These are phyloP conservation scores for Parnassius mnemosyne DNA, from an alignment of 2,888 invertebrate genomes.

Conservation along the genomic window DNA sequence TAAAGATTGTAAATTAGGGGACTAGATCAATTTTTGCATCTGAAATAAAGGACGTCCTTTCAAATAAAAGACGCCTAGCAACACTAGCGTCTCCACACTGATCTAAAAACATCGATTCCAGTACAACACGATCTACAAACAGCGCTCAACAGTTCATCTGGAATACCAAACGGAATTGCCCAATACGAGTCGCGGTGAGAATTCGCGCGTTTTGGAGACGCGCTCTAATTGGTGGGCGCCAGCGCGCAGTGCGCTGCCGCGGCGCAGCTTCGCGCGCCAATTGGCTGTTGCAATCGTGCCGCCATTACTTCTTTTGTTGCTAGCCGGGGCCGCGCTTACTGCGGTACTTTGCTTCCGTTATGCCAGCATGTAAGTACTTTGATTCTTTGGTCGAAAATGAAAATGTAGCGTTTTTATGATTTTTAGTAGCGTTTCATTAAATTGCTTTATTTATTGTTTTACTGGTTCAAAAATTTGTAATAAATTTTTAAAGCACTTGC, in stretches of 20 bases:
- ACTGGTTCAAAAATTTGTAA: no score
- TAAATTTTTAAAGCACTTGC: no score
- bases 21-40: no score
- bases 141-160: slow-evolving; percentile 53
- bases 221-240: slow-evolving; percentile 82
- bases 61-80: no score
- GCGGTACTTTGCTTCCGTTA: slow-evolving; percentile 88
- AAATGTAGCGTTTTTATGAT: no score
- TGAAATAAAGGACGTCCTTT: no score
- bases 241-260: slow-evolving; percentile 81
- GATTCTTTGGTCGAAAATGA: no score
- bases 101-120: slow-evolving; percentile 35
- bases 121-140: slow-evolving; percentile 69
- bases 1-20: no score
- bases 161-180: slow-evolving; percentile 60
- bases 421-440: no score
- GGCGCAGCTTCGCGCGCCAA: slow-evolving; percentile 85
- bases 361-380: slow-evolving; percentile 85
- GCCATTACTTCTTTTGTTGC: slow-evolving; percentile 84
- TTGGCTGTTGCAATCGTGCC: slow-evolving; percentile 85
- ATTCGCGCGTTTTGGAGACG: slow-evolving; percentile 39
- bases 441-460: no score
- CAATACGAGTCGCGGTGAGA: slow-evolving; percentile 40
- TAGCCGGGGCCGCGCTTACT: slow-evolving; percentile 84
- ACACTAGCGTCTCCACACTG: background rate